Conservation (phyloP, 2,797 vertebrate genomes). For the Macrochelys suwanniensis region DNA sequence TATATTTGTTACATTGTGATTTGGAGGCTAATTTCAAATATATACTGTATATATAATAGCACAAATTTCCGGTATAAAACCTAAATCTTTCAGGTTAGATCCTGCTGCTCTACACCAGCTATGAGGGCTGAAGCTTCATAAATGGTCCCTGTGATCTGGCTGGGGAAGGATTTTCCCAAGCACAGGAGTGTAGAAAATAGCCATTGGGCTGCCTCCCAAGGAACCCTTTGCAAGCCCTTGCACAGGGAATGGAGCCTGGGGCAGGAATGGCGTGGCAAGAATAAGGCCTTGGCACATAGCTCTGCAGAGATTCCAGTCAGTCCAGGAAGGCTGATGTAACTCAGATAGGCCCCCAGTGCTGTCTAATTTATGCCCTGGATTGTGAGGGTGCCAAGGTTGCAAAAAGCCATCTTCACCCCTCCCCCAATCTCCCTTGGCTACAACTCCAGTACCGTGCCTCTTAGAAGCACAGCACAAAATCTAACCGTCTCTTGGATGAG, state of each 20-base stretch:
- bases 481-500: background rate
- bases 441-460: background rate
- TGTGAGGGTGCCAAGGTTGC: background rate
- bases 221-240: conserved; percentile 3
- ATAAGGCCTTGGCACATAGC: background rate
- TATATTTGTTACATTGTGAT: background rate
- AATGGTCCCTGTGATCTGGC: background rate
- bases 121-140: background rate
- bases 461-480: background rate
- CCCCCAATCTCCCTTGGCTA: background rate
- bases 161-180: background rate
- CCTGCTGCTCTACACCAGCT: background rate
- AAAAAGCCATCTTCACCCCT: background rate
- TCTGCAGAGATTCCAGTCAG: background rate
- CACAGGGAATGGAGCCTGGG: background rate
- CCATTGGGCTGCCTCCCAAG: background rate
- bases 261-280: background rate
- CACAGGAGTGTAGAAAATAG: background rate
- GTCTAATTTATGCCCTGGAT: background rate
- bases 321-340: background rate
- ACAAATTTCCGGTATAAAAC: background rate
- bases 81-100: background rate
- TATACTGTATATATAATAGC: background rate
- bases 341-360: background rate
- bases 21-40: background rate